These are phyloP conservation scores for Zaprionus africanus DNA, from an alignment of 1,140 invertebrate species.

Conservation along the genomic window DNA sequence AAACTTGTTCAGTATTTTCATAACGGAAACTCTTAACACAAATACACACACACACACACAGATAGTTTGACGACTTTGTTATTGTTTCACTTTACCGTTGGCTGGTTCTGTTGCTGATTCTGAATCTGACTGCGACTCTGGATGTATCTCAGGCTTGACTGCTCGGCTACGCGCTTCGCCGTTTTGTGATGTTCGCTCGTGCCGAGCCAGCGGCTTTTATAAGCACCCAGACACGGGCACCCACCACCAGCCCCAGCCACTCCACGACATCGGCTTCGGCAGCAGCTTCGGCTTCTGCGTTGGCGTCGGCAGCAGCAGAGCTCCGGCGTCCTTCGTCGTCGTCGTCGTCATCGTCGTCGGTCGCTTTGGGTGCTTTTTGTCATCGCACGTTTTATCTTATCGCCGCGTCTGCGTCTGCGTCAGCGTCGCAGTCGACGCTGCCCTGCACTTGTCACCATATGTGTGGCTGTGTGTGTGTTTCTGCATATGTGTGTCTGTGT, in stretches of 20 bases:
- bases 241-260: neutral
- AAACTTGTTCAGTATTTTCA: slow-evolving; percentile 65
- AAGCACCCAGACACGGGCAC: slow-evolving; percentile 28
- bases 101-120: slow-evolving; percentile 23
- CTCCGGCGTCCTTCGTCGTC: slow-evolving; percentile 41
- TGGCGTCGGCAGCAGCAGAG: slow-evolving; percentile 20
- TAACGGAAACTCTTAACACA: slow-evolving; percentile 75
- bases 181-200: slow-evolving; percentile 73
- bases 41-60: slow-evolving; percentile 37
- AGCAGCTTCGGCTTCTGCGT: slow-evolving; percentile 12
- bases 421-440: slow-evolving; percentile 44
- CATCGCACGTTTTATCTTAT: slow-evolving; percentile 76
- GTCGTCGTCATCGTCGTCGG: slow-evolving; percentile 26
- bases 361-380: slow-evolving; percentile 77
- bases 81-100: slow-evolving; percentile 72
- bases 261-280: neutral
- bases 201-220: slow-evolving; percentile 65
- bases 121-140: slow-evolving; percentile 40
- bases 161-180: slow-evolving; percentile 73
- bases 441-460: slow-evolving; percentile 38
- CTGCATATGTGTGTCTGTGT: slow-evolving; percentile 29
- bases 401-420: slow-evolving; percentile 47
- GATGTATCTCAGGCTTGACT: slow-evolving; percentile 46
- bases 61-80: slow-evolving; percentile 15
- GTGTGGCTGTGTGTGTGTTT: slow-evolving; percentile 7